phyloP scores from a whole-genome alignment of 2,797 vertebrate genomes.

The Neoniphon sammara region DNA sequence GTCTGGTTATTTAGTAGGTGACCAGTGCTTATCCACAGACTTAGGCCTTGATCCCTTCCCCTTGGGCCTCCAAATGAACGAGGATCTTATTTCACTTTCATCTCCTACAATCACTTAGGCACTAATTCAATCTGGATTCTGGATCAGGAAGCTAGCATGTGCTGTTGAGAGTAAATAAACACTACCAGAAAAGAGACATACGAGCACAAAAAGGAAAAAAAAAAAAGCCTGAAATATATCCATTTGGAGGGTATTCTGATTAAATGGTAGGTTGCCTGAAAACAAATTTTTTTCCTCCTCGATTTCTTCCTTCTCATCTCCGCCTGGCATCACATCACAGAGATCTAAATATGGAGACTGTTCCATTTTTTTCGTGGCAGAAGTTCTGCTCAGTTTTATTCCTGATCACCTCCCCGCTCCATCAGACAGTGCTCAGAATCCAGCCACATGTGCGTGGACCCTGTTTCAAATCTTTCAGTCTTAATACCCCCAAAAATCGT shows the following conservation, averaged over 20 bases:
- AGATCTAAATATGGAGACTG: constrained; percentile 58
- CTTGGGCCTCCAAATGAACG: constrained; percentile 63
- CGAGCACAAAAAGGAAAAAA: background rate
- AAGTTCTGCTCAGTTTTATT: constrained; percentile 63
- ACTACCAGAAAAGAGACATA: constrained; percentile 53
- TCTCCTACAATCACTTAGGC: constrained; percentile 61
- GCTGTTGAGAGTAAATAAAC: constrained; percentile 72
- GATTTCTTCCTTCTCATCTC: constrained; percentile 60
- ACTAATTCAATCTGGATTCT: constrained; percentile 66
- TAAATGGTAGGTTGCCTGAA: constrained; percentile 65
- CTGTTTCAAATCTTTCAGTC: constrained; percentile 64
- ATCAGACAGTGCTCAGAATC: constrained; percentile 61
- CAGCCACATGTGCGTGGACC: constrained; percentile 67
- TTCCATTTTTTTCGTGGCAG: constrained; percentile 54
- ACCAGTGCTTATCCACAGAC: constrained; percentile 70
- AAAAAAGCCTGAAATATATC: constrained; percentile 54
- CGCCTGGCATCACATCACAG: constrained; percentile 71
- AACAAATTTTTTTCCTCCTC: constrained; percentile 59
- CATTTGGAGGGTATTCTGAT: constrained; percentile 67
- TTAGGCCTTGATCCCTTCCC: constrained; percentile 69
- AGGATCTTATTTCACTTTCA: constrained; percentile 72
- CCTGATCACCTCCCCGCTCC: constrained; percentile 55
- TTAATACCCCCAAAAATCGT: constrained; percentile 57
- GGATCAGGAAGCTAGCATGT: constrained; percentile 64
- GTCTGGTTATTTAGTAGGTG: constrained; percentile 73